These are phyloP conservation scores for Glareola pratincola DNA, from an alignment of 2,113 vertebrate species.

Conservation along the genomic window DNA sequence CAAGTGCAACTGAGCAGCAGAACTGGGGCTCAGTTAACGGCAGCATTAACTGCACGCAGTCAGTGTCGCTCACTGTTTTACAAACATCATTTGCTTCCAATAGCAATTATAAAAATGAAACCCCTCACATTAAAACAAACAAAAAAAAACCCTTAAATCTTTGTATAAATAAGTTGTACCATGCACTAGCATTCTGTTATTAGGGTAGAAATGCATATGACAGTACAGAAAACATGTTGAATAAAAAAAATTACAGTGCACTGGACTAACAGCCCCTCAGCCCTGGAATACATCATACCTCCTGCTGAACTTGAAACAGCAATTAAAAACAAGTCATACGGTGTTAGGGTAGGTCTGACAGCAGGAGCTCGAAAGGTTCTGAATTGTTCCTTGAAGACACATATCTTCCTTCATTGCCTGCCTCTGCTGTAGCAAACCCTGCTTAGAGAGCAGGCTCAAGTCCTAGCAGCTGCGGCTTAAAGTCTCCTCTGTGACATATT, in stretches of 20 bases:
- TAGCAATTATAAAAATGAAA: neutral
- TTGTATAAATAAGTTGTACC: neutral
- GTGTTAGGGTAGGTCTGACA: neutral
- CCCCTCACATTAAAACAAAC: neutral
- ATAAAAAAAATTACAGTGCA: neutral
- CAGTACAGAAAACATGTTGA: neutral
- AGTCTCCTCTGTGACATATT: neutral
- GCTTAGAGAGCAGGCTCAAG: neutral
- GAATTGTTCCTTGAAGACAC: neutral
- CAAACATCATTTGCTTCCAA: neutral
- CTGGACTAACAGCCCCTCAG: neutral
- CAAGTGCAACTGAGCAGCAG: neutral
- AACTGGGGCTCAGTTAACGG: neutral
- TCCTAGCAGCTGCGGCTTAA: neutral
- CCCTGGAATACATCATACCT: neutral
- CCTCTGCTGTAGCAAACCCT: neutral
- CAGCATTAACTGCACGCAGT: neutral
- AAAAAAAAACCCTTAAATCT: fast-evolving
- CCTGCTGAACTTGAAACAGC: neutral
- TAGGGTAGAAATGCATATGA: neutral
- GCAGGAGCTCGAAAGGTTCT: neutral
- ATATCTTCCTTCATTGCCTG: constrained; percentile 2
- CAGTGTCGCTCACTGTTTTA: neutral
- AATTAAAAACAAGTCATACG: neutral
- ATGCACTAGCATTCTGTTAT: neutral